These are phyloP conservation scores for Lophura nycthemera DNA, from an alignment of 2,113 vertebrate species.

Conservation along the genomic window DNA sequence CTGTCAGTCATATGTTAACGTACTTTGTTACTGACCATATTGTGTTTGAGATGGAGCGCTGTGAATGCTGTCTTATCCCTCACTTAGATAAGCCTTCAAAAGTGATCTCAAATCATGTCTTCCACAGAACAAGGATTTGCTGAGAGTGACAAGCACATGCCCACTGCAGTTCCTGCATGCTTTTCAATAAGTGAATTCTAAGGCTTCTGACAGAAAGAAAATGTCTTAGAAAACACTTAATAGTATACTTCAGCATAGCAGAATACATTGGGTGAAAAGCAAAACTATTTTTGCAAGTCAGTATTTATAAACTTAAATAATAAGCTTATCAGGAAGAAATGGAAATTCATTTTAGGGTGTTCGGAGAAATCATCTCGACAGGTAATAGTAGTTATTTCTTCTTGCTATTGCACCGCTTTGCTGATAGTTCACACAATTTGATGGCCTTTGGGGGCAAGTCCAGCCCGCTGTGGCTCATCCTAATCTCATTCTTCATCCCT, in stretches of 20 bases:
- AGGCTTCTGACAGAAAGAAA: slow-evolving; percentile 28
- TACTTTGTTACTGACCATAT: slow-evolving; percentile 55
- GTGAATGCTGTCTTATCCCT: slow-evolving; percentile 67
- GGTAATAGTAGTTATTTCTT: slow-evolving; percentile 36
- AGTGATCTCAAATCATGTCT: slow-evolving; percentile 71
- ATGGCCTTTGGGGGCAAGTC: slow-evolving; percentile 51
- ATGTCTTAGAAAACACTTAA: neutral
- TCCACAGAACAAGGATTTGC: slow-evolving; percentile 67
- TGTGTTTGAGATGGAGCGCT: slow-evolving; percentile 38
- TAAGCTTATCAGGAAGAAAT: neutral
- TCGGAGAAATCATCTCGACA: slow-evolving; percentile 19
- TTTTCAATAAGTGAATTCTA: slow-evolving; percentile 44
- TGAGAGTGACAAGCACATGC: slow-evolving; percentile 64
- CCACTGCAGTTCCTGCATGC: slow-evolving; percentile 14
- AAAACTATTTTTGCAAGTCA: slow-evolving; percentile 45
- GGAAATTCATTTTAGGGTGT: neutral
- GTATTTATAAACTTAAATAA: slow-evolving; percentile 67
- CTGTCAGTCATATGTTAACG: slow-evolving; percentile 47
- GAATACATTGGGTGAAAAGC: neutral
- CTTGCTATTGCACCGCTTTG: neutral
- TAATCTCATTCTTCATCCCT: slow-evolving; percentile 62
- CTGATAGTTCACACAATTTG: neutral
- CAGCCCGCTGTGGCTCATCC: slow-evolving; percentile 47
- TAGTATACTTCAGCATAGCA: slow-evolving; percentile 3
- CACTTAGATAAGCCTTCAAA: slow-evolving; percentile 71